A percentile compares a stretch with the other conserved stretches of the same genome.
phyloP scores from a whole-genome alignment of 2,888 invertebrate species.

The Druceiella hillmani region DNA sequence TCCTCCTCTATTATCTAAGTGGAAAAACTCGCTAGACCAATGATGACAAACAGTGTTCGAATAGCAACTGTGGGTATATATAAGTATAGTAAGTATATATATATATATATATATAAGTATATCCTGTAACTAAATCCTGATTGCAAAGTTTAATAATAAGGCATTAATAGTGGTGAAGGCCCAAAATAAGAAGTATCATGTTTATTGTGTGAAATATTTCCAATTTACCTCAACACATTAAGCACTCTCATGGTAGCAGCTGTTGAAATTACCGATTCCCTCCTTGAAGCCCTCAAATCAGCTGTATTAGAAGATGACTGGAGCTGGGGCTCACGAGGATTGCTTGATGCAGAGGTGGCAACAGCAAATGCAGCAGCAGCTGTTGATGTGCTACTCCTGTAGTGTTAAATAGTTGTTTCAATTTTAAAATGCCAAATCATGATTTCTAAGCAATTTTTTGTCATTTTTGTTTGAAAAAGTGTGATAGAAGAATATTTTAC shows the following conservation, averaged over 20 bases:
- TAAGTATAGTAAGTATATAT: too few species aligned
- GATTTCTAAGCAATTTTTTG: too few species aligned
- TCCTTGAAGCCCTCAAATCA: slow-evolving; percentile 49
- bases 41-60: too few species aligned
- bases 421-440: slow-evolving; percentile 16
- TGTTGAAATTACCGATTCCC: slow-evolving; percentile 79
- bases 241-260: slow-evolving; percentile 93
- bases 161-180: too few species aligned
- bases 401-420: slow-evolving; percentile 17
- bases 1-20: too few species aligned
- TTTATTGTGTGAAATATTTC: too few species aligned
- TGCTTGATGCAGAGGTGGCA: slow-evolving; percentile 83
- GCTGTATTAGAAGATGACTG: slow-evolving; percentile 33
- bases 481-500: not conserved
- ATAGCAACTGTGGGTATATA: too few species aligned
- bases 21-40: too few species aligned
- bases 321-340: slow-evolving; percentile 62
- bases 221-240: slow-evolving; percentile 66
- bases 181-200: too few species aligned
- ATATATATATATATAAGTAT: too few species aligned
- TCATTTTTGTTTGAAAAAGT: slow-evolving; percentile 1
- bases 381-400: slow-evolving; percentile 78
- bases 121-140: too few species aligned
- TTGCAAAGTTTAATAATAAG: too few species aligned
- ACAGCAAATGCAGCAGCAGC: slow-evolving; percentile 89